These are phyloP conservation scores for Phenganax marumi DNA, from an alignment of 92 coral and sea anemone genomes.

Conservation along the genomic window DNA sequence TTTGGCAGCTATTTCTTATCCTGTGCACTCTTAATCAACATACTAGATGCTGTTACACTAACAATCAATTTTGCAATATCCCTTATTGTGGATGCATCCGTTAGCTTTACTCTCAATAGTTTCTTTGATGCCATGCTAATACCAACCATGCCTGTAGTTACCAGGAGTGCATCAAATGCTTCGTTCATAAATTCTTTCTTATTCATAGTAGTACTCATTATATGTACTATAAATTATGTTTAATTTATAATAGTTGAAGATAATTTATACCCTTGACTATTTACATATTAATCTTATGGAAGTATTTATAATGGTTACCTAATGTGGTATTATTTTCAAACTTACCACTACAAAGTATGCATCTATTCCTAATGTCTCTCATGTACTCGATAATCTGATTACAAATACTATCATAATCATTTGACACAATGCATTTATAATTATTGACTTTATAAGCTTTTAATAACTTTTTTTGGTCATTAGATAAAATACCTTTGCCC, in stretches of 20 bases:
- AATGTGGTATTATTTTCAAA: not conserved
- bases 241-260: too few relatives aligned
- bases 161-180: too few relatives aligned
- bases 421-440: constrained; percentile 9
- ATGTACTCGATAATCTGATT: not conserved
- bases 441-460: not conserved
- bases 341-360: not conserved
- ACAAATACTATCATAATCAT: constrained; percentile 28
- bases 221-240: too few relatives aligned
- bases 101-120: too few relatives aligned
- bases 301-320: not conserved
- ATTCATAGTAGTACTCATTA: not conserved
- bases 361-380: not conserved
- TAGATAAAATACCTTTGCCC: constrained; percentile 13
- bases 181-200: not conserved
- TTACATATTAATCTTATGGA: not conserved
- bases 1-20: too few relatives aligned
- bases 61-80: too few relatives aligned
- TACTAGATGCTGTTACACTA: too few relatives aligned
- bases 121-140: too few relatives aligned
- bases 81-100: too few relatives aligned
- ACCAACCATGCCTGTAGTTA: too few relatives aligned
- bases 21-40: too few relatives aligned
- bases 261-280: too few relatives aligned
- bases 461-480: constrained; percentile 15